Percentiles rank a stretch among this genome's conserved stretches.
phyloP scores from a whole-genome alignment of 2,113 vertebrate genomes.

The Hemichromis elongatus region DNA sequence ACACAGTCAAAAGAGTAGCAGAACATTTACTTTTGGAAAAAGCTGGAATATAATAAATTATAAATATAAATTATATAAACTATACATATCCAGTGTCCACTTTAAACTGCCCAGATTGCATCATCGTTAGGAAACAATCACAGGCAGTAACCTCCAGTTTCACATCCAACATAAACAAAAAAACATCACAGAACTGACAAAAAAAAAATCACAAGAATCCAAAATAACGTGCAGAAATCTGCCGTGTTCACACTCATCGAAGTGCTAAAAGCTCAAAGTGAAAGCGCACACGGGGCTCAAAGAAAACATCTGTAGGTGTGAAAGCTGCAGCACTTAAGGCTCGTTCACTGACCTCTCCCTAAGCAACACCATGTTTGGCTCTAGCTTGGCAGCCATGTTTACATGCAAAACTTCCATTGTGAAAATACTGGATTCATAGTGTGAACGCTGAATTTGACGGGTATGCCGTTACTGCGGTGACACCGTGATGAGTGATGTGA shows the following conservation, averaged over 20 bases:
- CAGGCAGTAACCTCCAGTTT: conserved; percentile 61
- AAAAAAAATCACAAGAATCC: conserved; percentile 15
- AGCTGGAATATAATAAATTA: conserved; percentile 54
- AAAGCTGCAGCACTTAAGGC: conserved; percentile 64
- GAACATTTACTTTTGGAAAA: conserved; percentile 25
- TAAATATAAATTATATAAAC: conserved; percentile 16
- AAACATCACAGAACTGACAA: not conserved
- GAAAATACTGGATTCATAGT: conserved; percentile 4
- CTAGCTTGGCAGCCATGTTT: conserved; percentile 25
- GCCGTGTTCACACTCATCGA: conserved; percentile 43
- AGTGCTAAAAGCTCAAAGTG: conserved; percentile 65
- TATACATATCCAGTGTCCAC: conserved; percentile 65
- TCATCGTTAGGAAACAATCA: conserved; percentile 54
- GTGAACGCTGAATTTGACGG: conserved; percentile 26
- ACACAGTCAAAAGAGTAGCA: conserved; percentile 31
- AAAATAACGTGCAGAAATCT: conserved; percentile 53
- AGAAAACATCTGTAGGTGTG: conserved; percentile 21
- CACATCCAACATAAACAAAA: conserved; percentile 27
- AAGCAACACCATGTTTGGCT: conserved; percentile 47
- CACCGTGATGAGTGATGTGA: not conserved
- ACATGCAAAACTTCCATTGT: conserved; percentile 6
- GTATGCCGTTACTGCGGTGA: not conserved
- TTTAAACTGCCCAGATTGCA: conserved; percentile 38
- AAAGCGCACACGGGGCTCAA: conserved; percentile 15
- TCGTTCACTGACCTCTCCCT: conserved; percentile 42